Evolutionary conservation across 2,888 invertebrate species (phyloP).

Genomic region (Ceriagrion tenellum): DNA sequence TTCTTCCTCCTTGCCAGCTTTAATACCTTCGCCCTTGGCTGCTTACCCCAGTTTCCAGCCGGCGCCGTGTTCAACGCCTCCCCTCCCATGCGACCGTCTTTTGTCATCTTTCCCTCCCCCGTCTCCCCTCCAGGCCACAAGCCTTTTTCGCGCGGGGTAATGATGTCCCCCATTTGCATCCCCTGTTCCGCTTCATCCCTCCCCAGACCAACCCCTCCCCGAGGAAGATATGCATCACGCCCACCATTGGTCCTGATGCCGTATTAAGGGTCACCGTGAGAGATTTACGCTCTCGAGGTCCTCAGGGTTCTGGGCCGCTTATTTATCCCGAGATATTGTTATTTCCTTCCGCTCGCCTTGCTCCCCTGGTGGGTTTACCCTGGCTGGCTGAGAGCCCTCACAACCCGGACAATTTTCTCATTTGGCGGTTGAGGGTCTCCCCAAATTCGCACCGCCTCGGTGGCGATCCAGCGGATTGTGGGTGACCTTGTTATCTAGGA

Average conservation of each 20-base stretch:
- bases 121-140: background rate
- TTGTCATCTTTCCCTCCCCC: background rate
- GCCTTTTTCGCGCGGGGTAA: background rate
- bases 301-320: background rate
- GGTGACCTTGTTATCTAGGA: background rate
- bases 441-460: background rate
- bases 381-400: background rate
- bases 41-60: background rate
- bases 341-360: background rate
- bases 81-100: background rate
- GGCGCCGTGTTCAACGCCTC: background rate
- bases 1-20: background rate
- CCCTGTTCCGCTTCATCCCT: background rate
- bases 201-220: background rate
- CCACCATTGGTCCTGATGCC: background rate
- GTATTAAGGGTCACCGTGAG: slow-evolving; percentile 2
- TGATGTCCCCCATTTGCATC: slow-evolving; percentile 2
- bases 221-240: background rate
- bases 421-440: background rate
- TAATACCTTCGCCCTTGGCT: background rate
- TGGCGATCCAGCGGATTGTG: background rate
- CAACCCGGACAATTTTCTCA: background rate
- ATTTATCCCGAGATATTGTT: slow-evolving; percentile 18
- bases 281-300: background rate
- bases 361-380: background rate